Base-by-base conservation (phyloP, 2,113 vertebrate genomes). In the Patagioenas fasciata region DNA sequence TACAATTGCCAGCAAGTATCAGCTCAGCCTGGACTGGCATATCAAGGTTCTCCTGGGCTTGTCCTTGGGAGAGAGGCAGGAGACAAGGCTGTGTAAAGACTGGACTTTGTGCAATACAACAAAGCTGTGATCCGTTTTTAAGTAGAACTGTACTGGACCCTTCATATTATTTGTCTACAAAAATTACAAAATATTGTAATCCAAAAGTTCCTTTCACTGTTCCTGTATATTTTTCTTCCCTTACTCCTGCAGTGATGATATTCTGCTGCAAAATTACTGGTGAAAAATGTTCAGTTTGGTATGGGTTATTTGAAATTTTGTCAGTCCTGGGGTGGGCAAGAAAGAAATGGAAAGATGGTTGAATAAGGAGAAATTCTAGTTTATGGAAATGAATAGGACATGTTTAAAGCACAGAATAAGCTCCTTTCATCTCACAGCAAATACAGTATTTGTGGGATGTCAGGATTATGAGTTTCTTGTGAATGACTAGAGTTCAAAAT, bases 341-440 rank as follows among this genome's bases (percentile, higher is more conserved):
- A 91, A 85, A 72, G 65, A 91, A 82, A 16, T 20, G 3, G 32
- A 89, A 57, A 86, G 42, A 13, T 80, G 32, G 70, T 80, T 82
- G 73, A 82, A 91, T 65, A 86, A 75, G 48, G 58, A 79, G 24
- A 80, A 85, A 75, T 70, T 50, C 47, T 77, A 31, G 3, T 65
- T 85, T 57, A 58, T 79, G 78, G 50, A 85, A 82, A 80, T 61
- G n/a, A 80, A 44, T 75, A 95, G 64, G n/a, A 47, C 34, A n/a
- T 78, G 58, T 79, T 93, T 91, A 94, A 94, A 94, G 79, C 82
- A 75, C 57, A 73, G 75, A 85, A 54, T 78, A 85, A 93, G 18
- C 48, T 85, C 24, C 62, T 94, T 96, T 96, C 85, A 88, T 89
- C 81, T 96, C 77, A 80, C 47, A 77, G 67, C 53, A 82, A 81